These are phyloP conservation scores for Eurytoma californica DNA, from an alignment of 2,888 invertebrate species.

Conservation along the genomic window DNA sequence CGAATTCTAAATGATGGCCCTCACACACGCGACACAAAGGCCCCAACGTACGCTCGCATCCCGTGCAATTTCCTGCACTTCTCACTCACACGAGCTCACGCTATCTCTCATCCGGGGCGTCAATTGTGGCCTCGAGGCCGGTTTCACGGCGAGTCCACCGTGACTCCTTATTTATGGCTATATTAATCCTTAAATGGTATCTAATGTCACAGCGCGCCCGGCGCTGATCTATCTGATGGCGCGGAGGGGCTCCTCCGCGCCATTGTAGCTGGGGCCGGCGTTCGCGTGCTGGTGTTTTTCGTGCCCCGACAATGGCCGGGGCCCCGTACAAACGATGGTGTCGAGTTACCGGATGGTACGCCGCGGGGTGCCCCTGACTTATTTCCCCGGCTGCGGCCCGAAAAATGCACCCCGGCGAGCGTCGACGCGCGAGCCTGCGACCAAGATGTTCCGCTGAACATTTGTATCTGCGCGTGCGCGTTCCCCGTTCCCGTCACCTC, in stretches of 20 bases:
- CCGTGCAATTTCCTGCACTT: conserved; percentile 15
- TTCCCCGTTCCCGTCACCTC: conserved; percentile 36
- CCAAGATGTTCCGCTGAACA: conserved; percentile 72
- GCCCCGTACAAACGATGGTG: conserved; percentile 72
- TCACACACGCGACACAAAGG: conserved; percentile 7
- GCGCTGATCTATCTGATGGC: conserved; percentile 69
- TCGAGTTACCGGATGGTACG: conserved; percentile 76
- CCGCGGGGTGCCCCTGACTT: conserved; percentile 74
- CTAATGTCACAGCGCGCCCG: conserved; percentile 71
- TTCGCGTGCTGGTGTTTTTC: conserved; percentile 12
- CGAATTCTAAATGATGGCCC: conserved; percentile 4
- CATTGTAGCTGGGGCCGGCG: conserved; percentile 6
- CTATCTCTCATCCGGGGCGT: conserved; percentile 7
- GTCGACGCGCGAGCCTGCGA: conserved; percentile 59
- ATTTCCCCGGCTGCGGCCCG: conserved; percentile 66
- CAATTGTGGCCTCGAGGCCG: conserved; percentile 51
- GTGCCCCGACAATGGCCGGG: background rate
- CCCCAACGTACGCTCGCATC: background rate
- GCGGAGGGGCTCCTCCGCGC: conserved; percentile 46
- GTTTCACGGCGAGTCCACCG: conserved; percentile 61
- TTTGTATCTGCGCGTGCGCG: conserved; percentile 67
- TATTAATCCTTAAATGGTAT: conserved; percentile 76
- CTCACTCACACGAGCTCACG: background rate
- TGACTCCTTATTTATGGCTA: conserved; percentile 72
- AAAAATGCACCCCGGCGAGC: conserved; percentile 46